Base-by-base conservation (phyloP, 2,888 invertebrate genomes). In the Phaedon cochleariae region DNA sequence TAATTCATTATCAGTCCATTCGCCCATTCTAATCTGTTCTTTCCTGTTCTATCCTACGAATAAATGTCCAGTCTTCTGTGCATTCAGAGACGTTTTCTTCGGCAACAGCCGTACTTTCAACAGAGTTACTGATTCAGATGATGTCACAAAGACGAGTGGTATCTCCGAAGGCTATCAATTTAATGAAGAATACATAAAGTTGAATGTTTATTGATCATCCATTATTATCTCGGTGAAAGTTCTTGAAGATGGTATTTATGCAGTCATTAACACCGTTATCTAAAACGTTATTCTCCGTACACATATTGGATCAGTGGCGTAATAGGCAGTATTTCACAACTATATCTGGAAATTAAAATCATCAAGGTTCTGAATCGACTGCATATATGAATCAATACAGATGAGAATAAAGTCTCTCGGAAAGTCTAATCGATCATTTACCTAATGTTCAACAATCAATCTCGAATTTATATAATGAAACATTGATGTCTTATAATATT, bases 241-340 rank as follows among this genome's bases (percentile, higher is more conserved):
- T 54, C 20, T 26, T 10, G 48, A 48, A 53, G 46, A 62, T 46
- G 46, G 31, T 49, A 34, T 55, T 57, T 26, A 55, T 29, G 34
- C 34, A 48, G 62, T 37, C 62, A 57, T 62, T 57, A 62, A 34
- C 48, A 17, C 62, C 55, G 51, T 57, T 57, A 57, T 55, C 55
- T 49, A 9, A 48, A 55, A 54, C 62, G 48, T 51, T 62, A 62
- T 55, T 57, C 22, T 45, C 26, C 21, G 57, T 45, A 12, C 20
- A 12, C 20, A 41, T 9, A 34, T 9, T 34, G 31, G 31, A 41
- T 41, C 41, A 41, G 41, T 41, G 41, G 41, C 41, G 15, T n/a
- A 41, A 15, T 34, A 10, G 9, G 31, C 31, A 34, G 6, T 34
- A 9, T 34, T 10, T 9, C 10, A 5, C 6, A 2, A 7, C 10